Conservation (phyloP, 2,113 vertebrate genomes). For the Gallinago paraguaiae region DNA sequence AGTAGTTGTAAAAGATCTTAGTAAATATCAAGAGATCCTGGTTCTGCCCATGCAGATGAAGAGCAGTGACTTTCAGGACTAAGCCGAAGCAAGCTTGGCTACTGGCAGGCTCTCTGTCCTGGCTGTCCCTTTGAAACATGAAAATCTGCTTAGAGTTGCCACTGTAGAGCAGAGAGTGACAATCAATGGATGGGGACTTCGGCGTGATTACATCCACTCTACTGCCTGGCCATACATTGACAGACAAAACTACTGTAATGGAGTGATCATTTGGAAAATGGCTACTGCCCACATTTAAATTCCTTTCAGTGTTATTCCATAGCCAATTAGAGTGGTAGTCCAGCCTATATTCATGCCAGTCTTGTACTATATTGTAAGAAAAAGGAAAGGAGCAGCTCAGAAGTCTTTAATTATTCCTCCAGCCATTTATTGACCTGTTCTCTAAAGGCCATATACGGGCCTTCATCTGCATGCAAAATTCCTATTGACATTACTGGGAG, state of each 20-base stretch:
- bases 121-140: not conserved
- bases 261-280: constrained; percentile 65
- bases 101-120: not conserved
- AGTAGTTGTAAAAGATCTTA: not conserved
- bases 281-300: constrained; percentile 63
- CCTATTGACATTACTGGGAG: constrained; percentile 62
- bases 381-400: constrained; percentile 66
- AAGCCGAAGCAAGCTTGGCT: not conserved
- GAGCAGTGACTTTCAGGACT: not conserved
- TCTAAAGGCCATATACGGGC: constrained; percentile 69
- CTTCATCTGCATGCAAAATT: constrained; percentile 71
- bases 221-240: constrained; percentile 52
- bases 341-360: constrained; percentile 72
- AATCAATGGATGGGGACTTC: constrained; percentile 53
- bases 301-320: constrained; percentile 60
- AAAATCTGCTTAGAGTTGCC: constrained; percentile 42
- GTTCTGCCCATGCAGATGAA: not conserved
- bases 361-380: constrained; percentile 69
- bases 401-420: constrained; percentile 74
- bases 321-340: constrained; percentile 65
- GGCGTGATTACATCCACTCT: constrained; percentile 61
- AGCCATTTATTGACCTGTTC: constrained; percentile 73
- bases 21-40: not conserved
- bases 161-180: constrained; percentile 49
- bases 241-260: constrained; percentile 61